Conservation (phyloP, 2,888 invertebrate genomes). For the Glaucopsyche alexis region DNA sequence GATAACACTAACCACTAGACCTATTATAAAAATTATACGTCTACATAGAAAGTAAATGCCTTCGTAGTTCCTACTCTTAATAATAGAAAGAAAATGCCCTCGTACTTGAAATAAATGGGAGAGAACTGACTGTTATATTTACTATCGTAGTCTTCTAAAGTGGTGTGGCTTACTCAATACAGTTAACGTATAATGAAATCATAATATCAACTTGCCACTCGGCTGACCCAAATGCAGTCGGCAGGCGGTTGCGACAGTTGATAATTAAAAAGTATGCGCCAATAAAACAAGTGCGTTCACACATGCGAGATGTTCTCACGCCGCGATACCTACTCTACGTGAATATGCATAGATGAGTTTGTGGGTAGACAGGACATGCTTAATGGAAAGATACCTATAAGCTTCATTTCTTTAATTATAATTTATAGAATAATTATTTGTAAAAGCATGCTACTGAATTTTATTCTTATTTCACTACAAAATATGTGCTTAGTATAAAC, state of each 20-base stretch:
- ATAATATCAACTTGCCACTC: slow-evolving; percentile 21
- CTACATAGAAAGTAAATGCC: too few species aligned
- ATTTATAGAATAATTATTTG: neutral
- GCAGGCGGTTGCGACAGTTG: slow-evolving; percentile 33
- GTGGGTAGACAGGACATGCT: neutral
- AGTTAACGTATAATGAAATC: slow-evolving; percentile 13
- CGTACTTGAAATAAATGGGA: too few species aligned
- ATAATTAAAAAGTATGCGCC: slow-evolving; percentile 68
- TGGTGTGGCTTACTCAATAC: slow-evolving; percentile 1
- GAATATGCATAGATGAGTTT: slow-evolving; percentile 32
- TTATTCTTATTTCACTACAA: too few species aligned
- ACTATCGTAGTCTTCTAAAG: too few species aligned
- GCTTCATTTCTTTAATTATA: neutral
- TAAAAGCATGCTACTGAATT: neutral
- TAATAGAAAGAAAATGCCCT: too few species aligned
- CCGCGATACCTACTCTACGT: slow-evolving; percentile 42
- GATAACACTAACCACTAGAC: too few species aligned
- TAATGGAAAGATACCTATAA: slow-evolving; percentile 30
- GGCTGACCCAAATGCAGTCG: slow-evolving; percentile 23
- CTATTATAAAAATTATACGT: too few species aligned
- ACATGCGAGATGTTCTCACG: slow-evolving; percentile 67
- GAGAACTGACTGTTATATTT: too few species aligned
- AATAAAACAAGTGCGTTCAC: slow-evolving; percentile 68
- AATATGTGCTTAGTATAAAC: too few species aligned
- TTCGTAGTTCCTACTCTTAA: too few species aligned